Percentiles rank a stretch among this genome's conserved stretches.
These are phyloP conservation scores for Apocrypta bakeri DNA, from an alignment of 1,140 invertebrate genomes.

Conservation along the genomic window DNA sequence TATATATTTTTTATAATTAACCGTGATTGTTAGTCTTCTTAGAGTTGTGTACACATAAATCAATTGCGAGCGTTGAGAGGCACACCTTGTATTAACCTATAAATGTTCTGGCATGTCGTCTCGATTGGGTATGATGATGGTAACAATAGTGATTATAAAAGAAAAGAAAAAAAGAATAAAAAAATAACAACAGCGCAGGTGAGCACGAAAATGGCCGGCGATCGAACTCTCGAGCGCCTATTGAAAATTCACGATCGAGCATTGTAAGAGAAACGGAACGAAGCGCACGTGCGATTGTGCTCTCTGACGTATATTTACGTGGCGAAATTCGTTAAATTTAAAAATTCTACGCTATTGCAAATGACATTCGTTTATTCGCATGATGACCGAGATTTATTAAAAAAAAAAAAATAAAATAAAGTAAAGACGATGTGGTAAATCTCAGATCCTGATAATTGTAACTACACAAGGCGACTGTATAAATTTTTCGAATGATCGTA, in stretches of 20 bases:
- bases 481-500: constrained; percentile 37
- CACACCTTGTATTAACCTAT: not conserved
- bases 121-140: not conserved
- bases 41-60: not conserved
- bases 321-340: constrained; percentile 44
- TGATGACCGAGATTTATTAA: not conserved
- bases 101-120: too few species aligned
- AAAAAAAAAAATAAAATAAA: not conserved
- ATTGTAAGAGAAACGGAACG: not conserved
- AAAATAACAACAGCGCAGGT: not conserved
- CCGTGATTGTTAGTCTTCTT: constrained; percentile 12
- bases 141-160: not conserved
- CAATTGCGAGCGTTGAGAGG: not conserved
- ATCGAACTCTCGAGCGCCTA: not conserved
- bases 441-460: constrained; percentile 29
- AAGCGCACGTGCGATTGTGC: constrained; percentile 30
- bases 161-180: constrained; percentile 4
- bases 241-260: not conserved
- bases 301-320: constrained; percentile 11
- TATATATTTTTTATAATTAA: constrained; percentile 47
- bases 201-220: not conserved
- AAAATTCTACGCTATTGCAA: constrained; percentile 42
- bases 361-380: constrained; percentile 40
- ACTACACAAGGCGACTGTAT: constrained; percentile 39
- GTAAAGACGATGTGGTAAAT: not conserved